These are phyloP conservation scores for Linnaemya vulpina DNA, from an alignment of 2,888 invertebrate genomes.

Conservation along the genomic window DNA sequence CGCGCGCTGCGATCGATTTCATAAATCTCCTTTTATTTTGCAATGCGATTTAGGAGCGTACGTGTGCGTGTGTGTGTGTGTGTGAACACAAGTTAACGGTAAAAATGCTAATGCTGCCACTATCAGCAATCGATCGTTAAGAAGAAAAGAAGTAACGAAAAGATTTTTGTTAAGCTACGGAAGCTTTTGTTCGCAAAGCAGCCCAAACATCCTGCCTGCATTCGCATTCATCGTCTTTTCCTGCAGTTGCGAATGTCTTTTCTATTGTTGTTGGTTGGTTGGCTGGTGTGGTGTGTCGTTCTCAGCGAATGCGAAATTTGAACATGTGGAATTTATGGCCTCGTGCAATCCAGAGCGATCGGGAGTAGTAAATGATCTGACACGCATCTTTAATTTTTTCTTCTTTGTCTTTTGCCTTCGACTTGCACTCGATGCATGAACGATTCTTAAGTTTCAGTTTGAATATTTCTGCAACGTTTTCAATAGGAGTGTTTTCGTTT, in stretches of 20 bases:
- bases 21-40: constrained; percentile 55
- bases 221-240: background rate
- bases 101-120: constrained; percentile 67
- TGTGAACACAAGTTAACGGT: constrained; percentile 59
- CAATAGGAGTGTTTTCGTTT: background rate
- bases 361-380: constrained; percentile 70
- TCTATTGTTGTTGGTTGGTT: constrained; percentile 19
- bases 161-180: constrained; percentile 61
- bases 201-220: constrained; percentile 55
- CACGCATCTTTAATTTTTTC: constrained; percentile 65
- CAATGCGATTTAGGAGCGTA: background rate
- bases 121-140: constrained; percentile 69
- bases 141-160: constrained; percentile 42
- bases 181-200: constrained; percentile 63
- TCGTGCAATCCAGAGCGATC: constrained; percentile 71
- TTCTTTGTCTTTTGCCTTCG: background rate
- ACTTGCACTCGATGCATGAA: constrained; percentile 40
- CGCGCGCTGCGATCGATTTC: background rate
- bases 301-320: constrained; percentile 45
- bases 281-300: background rate
- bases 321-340: constrained; percentile 69
- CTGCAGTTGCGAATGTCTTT: constrained; percentile 1
- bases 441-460: constrained; percentile 35
- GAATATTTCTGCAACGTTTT: constrained; percentile 20
- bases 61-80: background rate